Evolutionary conservation across 2,797 vertebrate species (phyloP), one percentile per base, ranked within the genome.

Genomic region (Cercopithecus neglectus): DNA sequence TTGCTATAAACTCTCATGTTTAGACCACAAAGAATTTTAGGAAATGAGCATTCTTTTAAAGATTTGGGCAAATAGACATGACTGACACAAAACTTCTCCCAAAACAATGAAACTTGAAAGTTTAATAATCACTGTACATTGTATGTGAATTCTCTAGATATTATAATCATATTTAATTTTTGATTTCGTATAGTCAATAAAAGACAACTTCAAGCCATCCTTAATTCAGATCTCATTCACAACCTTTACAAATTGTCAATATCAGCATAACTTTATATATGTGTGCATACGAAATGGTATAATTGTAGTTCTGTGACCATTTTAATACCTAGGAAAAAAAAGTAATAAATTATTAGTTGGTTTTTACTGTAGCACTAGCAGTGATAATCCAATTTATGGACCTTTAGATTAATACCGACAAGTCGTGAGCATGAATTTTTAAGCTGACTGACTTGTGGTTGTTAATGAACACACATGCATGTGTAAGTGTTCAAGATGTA

Each of bases 361-460:
- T n/a, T 53, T 97, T 95, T 89, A 81, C 75, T 0, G 0, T 28
- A 96, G 93, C 70, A 82, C 36, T 88, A 92, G 88, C 48, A 97
- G 82, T 80, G 95, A 92, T 93, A 97, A 97, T 97, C 83, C 10
- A 92, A 59, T 70, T 88, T 94, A 59, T 9, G 90, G 46, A 28
- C 16, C 2, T 96, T 94, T 93, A 97, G 81, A 96, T 67, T 81
- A 97, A 98, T 88, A 83, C 36, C 97, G 59, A 89, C 28, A 98
- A 97, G 98, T 33, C 81, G 33, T 85, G 59, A 97, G 97, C 94
- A 75, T 0, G 0, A 95, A 95, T 98, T 98, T 98, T 98, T 97
- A 97, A 98, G 97, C 95, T 91, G 86, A 96, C 50, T 98, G 95
- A 94, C 74, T 97, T 92, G 59, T 46, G 70, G 75, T 4, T 95